A percentile compares a stretch with the other conserved stretches of the same genome.
Evolutionary conservation across 2,888 invertebrate genomes (phyloP).

Genomic region (Oscheius sp.): DNA sequence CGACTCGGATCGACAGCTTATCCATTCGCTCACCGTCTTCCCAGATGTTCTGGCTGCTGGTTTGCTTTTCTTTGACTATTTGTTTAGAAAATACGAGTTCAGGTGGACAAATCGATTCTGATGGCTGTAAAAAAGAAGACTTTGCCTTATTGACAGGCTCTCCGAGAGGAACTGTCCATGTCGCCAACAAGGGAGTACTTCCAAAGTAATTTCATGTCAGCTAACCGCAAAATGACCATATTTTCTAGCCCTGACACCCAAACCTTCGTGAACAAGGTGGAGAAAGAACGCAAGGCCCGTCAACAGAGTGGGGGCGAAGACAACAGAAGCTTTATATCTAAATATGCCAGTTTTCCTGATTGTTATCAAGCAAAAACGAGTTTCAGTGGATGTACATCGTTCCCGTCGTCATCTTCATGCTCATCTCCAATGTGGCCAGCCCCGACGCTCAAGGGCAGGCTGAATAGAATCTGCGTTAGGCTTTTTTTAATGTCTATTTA

Average conservation of each 20-base stretch:
- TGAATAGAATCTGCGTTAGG: constrained; percentile 8
- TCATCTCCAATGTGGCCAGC: constrained; percentile 88
- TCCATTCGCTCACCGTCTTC: constrained; percentile 67
- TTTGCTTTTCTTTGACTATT: constrained; percentile 8
- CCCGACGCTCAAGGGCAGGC: constrained; percentile 77
- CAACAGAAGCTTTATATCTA: constrained; percentile 92
- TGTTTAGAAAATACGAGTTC: background rate
- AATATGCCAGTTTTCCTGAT: constrained; percentile 86
- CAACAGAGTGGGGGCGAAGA: constrained; percentile 82
- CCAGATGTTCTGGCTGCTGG: constrained; percentile 54
- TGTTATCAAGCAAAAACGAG: constrained; percentile 46
- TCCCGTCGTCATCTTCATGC: constrained; percentile 88
- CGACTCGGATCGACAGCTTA: constrained; percentile 52
- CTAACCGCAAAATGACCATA: background rate
- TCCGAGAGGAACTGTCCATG: constrained; percentile 45
- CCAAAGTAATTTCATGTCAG: constrained; percentile 36
- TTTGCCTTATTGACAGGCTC: constrained; percentile 22
- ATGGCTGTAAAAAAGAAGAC: constrained; percentile 15
- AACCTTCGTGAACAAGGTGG: constrained; percentile 90
- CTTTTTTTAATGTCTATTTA: background rate
- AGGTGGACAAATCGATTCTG: constrained; percentile 33
- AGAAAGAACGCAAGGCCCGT: constrained; percentile 89
- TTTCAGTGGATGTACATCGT: constrained; percentile 99
- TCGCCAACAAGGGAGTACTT: constrained; percentile 38
- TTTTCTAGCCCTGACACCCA: constrained; percentile 85